These are phyloP conservation scores for Pimpla rufipes DNA, from an alignment of 2,888 invertebrate species.

Conservation along the genomic window DNA sequence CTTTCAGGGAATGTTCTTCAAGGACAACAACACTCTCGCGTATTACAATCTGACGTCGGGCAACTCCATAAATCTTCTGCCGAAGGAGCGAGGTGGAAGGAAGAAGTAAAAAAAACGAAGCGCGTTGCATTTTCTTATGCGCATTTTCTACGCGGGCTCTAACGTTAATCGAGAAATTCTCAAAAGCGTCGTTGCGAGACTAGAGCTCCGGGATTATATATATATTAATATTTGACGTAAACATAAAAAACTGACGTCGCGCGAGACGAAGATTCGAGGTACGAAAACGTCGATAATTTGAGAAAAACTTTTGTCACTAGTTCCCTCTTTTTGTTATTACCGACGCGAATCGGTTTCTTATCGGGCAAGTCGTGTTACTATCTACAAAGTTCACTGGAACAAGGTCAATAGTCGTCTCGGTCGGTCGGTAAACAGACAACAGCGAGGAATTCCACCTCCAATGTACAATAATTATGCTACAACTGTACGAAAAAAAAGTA, in stretches of 20 bases:
- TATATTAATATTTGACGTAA: conserved; percentile 19
- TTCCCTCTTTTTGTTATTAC: conserved; percentile 1
- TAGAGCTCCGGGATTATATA: conserved; percentile 21
- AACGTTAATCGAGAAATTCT: conserved; percentile 8
- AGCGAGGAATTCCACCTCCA: conserved; percentile 31
- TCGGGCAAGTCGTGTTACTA: conserved; percentile 22
- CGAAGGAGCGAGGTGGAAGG: conserved; percentile 98
- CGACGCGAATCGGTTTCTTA: conserved; percentile 27
- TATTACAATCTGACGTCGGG: conserved; percentile 97
- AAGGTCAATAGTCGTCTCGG: conserved; percentile 34
- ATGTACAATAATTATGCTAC: conserved; percentile 51
- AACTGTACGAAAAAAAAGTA: conserved; percentile 7
- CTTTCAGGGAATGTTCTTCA: conserved; percentile 97
- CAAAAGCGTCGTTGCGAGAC: conserved; percentile 9
- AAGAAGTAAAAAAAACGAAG: conserved; percentile 91
- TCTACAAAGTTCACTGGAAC: conserved; percentile 48
- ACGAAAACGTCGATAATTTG: conserved; percentile 1
- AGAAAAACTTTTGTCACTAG: neutral
- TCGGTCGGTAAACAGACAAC: conserved; percentile 14
- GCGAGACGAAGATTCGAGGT: conserved; percentile 3
- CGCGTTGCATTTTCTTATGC: neutral
- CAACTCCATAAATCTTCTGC: conserved; percentile 93
- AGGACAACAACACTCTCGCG: conserved; percentile 97
- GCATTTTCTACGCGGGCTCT: conserved; percentile 41
- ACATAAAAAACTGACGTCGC: neutral